A percentile compares a stretch with the other conserved stretches of the same genome.
These are phyloP conservation scores for Paguma larvata DNA, from an alignment of 2,797 vertebrate genomes.

Conservation along the genomic window DNA sequence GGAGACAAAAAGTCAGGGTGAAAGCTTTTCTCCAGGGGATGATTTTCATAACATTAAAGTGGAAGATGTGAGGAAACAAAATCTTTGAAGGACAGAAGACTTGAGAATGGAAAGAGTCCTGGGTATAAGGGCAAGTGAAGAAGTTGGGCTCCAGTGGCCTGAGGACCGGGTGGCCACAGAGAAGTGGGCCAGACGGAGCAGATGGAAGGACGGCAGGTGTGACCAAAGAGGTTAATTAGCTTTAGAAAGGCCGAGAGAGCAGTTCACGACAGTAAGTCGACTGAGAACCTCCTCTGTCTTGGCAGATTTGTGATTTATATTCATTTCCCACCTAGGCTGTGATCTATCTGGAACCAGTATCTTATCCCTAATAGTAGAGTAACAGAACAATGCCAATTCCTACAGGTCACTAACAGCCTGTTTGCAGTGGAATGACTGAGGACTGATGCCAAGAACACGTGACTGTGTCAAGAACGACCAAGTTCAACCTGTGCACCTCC, in stretches of 20 bases:
- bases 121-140: not conserved
- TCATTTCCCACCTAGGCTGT: constrained; percentile 1
- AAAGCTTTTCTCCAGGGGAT: not conserved
- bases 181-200: not conserved
- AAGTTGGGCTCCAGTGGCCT: not conserved
- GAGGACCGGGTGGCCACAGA: not conserved
- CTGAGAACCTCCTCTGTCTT: not conserved
- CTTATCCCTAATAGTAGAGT: not conserved
- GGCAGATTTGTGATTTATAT: not conserved
- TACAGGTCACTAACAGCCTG: constrained; percentile 53
- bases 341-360: not conserved
- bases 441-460: constrained; percentile 63
- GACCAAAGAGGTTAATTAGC: not conserved
- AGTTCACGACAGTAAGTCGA: not conserved
- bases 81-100: constrained; percentile 10
- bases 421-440: not conserved
- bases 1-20: not conserved
- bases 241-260: not conserved
- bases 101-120: constrained; percentile 9
- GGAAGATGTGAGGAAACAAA: constrained; percentile 16
- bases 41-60: constrained; percentile 12
- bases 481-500: constrained; percentile 60
- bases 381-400: not conserved
- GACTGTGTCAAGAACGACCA: constrained; percentile 67
- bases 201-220: not conserved